These are phyloP conservation scores for Cyclina sinensis DNA, from an alignment of 1,140 invertebrate genomes.

Conservation along the genomic window DNA sequence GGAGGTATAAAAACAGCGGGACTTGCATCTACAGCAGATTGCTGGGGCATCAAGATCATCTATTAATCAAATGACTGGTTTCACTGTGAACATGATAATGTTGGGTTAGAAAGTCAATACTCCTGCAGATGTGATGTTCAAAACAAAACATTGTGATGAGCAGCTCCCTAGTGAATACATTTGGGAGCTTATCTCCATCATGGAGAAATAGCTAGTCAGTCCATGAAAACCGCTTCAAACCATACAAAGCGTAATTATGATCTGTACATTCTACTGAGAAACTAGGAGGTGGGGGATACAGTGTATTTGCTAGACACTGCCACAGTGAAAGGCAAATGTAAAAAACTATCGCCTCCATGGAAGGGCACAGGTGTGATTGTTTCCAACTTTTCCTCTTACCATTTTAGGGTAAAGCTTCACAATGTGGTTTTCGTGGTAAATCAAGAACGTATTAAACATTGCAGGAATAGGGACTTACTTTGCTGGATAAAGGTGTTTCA, in stretches of 20 bases:
- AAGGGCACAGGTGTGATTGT: conserved; percentile 11
- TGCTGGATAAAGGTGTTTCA: not conserved
- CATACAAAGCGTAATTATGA: conserved; percentile 19
- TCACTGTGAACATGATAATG: not conserved
- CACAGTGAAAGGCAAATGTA: conserved; percentile 29
- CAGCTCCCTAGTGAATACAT: too few species aligned
- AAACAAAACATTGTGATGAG: not conserved
- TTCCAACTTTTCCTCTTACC: not conserved
- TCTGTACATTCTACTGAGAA: not conserved
- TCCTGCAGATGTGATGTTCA: not conserved
- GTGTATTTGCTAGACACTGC: conserved; percentile 29
- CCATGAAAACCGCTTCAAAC: not conserved
- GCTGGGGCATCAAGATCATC: conserved; percentile 1
- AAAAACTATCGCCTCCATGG: conserved; percentile 19
- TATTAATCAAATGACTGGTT: not conserved
- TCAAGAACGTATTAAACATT: too few species aligned
- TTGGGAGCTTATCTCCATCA: not conserved
- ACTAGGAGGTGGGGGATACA: not conserved
- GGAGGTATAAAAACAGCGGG: not conserved
- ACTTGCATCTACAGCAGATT: conserved; percentile 18
- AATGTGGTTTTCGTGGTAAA: conserved; percentile 1
- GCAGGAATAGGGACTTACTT: not conserved
- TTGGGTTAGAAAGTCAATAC: not conserved
- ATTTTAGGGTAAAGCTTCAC: too few species aligned
- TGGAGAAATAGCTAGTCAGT: not conserved